A percentile compares a stretch with the other conserved stretches of the same genome.
phyloP scores from a whole-genome alignment of 2,888 invertebrate genomes.

The Eupeodes luniger region DNA sequence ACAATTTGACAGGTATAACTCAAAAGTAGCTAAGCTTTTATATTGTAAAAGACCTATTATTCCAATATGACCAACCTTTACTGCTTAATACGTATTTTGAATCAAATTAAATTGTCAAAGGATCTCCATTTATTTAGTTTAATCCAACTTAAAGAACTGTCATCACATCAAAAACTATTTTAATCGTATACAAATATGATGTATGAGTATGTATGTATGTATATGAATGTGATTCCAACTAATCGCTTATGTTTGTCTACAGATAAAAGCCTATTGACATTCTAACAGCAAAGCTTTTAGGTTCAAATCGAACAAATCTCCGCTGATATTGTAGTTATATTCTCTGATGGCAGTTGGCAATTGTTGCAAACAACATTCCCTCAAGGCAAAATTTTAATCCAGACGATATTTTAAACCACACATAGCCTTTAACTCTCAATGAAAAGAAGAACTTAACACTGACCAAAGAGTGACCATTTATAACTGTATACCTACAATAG shows the following conservation, averaged over 20 bases:
- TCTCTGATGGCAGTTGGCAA: constrained; percentile 28
- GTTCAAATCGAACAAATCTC: constrained; percentile 45
- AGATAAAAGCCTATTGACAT: constrained; percentile 37
- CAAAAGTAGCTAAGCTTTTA: too few relatives aligned
- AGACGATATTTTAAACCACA: constrained; percentile 37
- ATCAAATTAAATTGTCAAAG: too few relatives aligned
- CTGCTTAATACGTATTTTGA: too few relatives aligned
- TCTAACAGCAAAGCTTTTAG: not conserved
- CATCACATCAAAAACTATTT: not conserved
- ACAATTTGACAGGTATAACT: too few relatives aligned
- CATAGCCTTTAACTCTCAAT: constrained; percentile 20
- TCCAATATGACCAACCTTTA: too few relatives aligned
- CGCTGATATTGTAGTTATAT: constrained; percentile 24
- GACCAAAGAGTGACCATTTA: constrained; percentile 9
- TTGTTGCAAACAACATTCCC: constrained; percentile 6
- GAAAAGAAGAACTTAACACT: constrained; percentile 25
- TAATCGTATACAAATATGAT: not conserved
- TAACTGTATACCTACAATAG: too few relatives aligned
- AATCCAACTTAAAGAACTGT: not conserved
- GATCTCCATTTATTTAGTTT: not conserved
- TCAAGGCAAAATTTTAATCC: constrained; percentile 52
- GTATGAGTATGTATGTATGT: too few relatives aligned
- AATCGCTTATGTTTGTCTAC: not conserved
- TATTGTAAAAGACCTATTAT: too few relatives aligned
- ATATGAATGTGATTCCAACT: too few relatives aligned